A percentile compares a stretch with the other conserved stretches of the same genome.
These are phyloP conservation scores for Magallana angulata DNA, from an alignment of 1,140 invertebrate species.

Conservation along the genomic window DNA sequence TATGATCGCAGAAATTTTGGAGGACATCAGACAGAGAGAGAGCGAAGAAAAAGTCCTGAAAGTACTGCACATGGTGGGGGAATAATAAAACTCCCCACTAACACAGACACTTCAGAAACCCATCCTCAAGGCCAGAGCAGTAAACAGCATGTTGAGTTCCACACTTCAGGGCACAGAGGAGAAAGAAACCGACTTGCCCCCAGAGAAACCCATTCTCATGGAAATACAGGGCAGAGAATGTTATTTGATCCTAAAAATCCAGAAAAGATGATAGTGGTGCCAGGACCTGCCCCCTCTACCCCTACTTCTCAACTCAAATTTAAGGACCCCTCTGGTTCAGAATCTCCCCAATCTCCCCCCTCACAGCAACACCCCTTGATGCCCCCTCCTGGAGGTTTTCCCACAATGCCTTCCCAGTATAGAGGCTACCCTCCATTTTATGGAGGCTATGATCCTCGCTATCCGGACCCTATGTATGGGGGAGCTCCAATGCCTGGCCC, in stretches of 20 bases:
- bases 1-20: slow-evolving; percentile 26
- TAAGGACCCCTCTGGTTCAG: slow-evolving; percentile 50
- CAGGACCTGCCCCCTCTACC: slow-evolving; percentile 70
- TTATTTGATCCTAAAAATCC: slow-evolving; percentile 87
- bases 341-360: slow-evolving; percentile 43
- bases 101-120: slow-evolving; percentile 34
- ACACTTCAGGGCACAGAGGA: slow-evolving; percentile 22
- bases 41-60: slow-evolving; percentile 15
- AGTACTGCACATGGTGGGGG: slow-evolving; percentile 57
- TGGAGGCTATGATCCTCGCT: slow-evolving; percentile 35
- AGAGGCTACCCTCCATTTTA: slow-evolving; percentile 43
- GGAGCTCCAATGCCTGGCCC: slow-evolving; percentile 45
- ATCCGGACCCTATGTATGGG: slow-evolving; percentile 19
- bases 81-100: slow-evolving; percentile 63
- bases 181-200: neutral
- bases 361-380: slow-evolving; percentile 25
- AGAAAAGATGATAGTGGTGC: slow-evolving; percentile 83
- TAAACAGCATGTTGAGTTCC: neutral
- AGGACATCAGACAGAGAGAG: slow-evolving; percentile 19
- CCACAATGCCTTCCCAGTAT: slow-evolving; percentile 34
- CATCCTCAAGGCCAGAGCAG: neutral
- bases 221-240: slow-evolving; percentile 57
- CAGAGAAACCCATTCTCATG: slow-evolving; percentile 24
- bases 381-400: slow-evolving; percentile 37
- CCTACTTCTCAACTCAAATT: slow-evolving; percentile 56